These are phyloP conservation scores for Dexiosoma caninum DNA, from an alignment of 2,888 invertebrate species.

Conservation along the genomic window DNA sequence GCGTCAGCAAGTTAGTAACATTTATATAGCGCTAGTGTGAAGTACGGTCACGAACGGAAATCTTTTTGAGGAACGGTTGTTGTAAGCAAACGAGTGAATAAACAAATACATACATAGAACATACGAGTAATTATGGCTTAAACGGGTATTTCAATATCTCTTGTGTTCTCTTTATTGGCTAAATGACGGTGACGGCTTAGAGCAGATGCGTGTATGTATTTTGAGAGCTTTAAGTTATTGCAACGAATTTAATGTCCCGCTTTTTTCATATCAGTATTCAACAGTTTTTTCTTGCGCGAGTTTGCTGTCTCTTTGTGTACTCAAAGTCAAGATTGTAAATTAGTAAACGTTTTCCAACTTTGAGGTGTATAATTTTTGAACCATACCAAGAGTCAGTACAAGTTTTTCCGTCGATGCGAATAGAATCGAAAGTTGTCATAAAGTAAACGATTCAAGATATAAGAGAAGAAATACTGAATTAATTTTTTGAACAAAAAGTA, in stretches of 20 bases:
- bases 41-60: slow-evolving; percentile 39
- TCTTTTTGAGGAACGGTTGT: background rate
- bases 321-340: slow-evolving; percentile 39
- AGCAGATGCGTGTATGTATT: slow-evolving; percentile 13
- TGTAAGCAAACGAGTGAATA: slow-evolving; percentile 20
- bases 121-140: slow-evolving; percentile 31
- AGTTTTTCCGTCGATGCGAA: slow-evolving; percentile 35
- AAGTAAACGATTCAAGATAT: background rate
- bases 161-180: slow-evolving; percentile 8
- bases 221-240: slow-evolving; percentile 25
- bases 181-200: slow-evolving; percentile 40
- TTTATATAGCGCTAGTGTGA: slow-evolving; percentile 61
- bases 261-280: slow-evolving; percentile 48
- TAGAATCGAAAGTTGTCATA: slow-evolving; percentile 49
- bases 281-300: slow-evolving; percentile 24
- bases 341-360: slow-evolving; percentile 31
- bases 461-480: background rate
- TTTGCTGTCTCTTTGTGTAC: slow-evolving; percentile 4
- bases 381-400: slow-evolving; percentile 18
- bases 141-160: slow-evolving; percentile 13
- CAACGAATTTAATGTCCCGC: slow-evolving; percentile 30
- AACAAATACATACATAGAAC: background rate
- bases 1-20: slow-evolving; percentile 59
- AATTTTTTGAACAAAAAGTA: slow-evolving; percentile 6
- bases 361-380: slow-evolving; percentile 43